phyloP scores from a whole-genome alignment of 64 coral and sea anemone genomes.

The Cladopsammia gracilis region DNA sequence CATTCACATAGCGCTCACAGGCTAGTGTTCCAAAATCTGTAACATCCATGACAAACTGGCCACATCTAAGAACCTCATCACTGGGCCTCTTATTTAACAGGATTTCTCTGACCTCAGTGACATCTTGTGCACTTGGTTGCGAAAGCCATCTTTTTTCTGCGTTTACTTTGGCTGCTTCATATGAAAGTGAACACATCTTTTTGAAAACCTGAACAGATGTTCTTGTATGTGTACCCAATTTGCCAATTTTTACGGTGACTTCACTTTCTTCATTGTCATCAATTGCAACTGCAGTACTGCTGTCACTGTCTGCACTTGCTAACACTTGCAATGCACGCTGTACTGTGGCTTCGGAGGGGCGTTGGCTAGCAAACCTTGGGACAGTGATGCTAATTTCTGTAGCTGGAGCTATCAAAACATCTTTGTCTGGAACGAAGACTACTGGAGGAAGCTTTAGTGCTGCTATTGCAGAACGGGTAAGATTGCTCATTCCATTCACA shows the following conservation, averaged over 20 bases:
- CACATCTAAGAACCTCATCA: conserved; percentile 15
- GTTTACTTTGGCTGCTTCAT: neutral
- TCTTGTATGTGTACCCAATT: neutral
- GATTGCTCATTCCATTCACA: neutral
- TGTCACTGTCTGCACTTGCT: neutral
- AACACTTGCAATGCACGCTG: conserved; percentile 13
- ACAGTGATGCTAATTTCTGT: neutral
- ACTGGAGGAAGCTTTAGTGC: neutral
- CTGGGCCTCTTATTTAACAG: neutral
- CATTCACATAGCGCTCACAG: conserved; percentile 1
- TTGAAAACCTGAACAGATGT: neutral
- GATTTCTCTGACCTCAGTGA: neutral
- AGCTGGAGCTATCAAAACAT: neutral
- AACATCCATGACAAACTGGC: conserved; percentile 4
- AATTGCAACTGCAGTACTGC: neutral
- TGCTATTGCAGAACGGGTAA: conserved; percentile 11
- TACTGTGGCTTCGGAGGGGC: conserved; percentile 2
- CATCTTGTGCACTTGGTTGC: neutral
- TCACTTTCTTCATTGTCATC: neutral
- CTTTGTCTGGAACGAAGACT: neutral
- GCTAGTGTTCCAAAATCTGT: neutral
- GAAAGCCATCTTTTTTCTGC: conserved; percentile 2
- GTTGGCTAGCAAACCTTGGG: neutral
- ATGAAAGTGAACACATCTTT: neutral
- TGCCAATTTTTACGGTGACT: neutral